Conservation (phyloP, 2,797 vertebrate species). For the Sebastes vulpes region DNA sequence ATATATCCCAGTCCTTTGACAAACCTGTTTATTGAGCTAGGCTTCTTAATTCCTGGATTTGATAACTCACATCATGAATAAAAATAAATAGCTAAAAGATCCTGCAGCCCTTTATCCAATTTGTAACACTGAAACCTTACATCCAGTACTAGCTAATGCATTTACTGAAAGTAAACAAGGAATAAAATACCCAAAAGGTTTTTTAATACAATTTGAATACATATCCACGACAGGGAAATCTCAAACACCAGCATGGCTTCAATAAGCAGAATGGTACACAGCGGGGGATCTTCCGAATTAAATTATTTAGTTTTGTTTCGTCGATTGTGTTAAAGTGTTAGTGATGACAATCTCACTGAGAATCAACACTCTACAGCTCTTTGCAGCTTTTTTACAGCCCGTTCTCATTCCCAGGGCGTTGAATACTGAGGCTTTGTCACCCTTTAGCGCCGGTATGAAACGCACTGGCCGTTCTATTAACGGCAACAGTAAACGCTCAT, state of each 20-base stretch:
- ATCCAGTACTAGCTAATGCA: neutral
- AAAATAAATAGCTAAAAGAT: neutral
- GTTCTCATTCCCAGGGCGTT: too few relatives aligned
- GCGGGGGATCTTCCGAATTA: neutral
- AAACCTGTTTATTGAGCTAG: neutral
- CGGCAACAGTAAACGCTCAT: too few relatives aligned
- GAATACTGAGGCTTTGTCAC: too few relatives aligned
- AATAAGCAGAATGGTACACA: neutral
- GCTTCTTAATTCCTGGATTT: neutral
- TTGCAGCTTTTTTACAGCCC: neutral
- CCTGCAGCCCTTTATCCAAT: neutral
- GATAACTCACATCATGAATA: neutral
- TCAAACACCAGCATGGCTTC: neutral
- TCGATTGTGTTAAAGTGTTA: neutral
- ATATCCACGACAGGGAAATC: neutral
- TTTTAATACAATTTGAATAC: neutral
- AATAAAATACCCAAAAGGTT: neutral
- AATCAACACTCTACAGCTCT: neutral
- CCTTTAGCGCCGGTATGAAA: too few relatives aligned
- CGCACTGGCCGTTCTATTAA: too few relatives aligned
- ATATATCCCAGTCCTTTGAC: neutral
- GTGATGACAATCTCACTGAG: neutral
- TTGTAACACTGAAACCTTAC: neutral
- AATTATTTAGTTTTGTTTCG: too few relatives aligned
- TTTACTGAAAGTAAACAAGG: neutral